Evolutionary conservation across 2,888 invertebrate species (phyloP), one percentile per base, ranked within the genome.

Genomic region (Rambutsinella grinnellia): DNA sequence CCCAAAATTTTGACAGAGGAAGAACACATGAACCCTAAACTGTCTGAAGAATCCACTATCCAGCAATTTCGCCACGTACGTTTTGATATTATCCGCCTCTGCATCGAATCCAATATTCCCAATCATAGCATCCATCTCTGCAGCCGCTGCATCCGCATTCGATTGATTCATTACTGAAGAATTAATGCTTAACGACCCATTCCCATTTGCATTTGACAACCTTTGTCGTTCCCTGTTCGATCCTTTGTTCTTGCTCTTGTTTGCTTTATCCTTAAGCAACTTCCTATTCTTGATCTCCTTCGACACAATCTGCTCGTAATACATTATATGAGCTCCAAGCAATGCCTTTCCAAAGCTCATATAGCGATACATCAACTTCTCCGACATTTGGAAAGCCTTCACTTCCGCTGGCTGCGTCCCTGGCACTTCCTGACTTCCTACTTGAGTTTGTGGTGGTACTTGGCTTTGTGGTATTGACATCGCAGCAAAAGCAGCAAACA

Each of bases 51-150:
- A 66, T 23, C 83, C 82, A 10, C 51, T 36, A 10, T 83, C 82
- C 3, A 81, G 51, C n/a, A 82, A 54, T 15, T 69, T 74, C 3
- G 79, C 72, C 13, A 81, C 28, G 51, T 80, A 81, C 1, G 57
- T 57, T 23, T 80, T 78, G 13, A 83, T 77, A 8, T 49, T 58
- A 26, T 83, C 83, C 17, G 65, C 57, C 28, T 83, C 82, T 17
- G 77, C 72, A 49, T 82, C 82, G 63, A 79, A 81, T 1, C 82
- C 83, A 66, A 79, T 78, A 36, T 78, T 80, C 17, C 83, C 83
- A 56, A 82, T 81, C 47, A 83, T 79, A 8, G 74, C 75, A 13
- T 83, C 83, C 79, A 83, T 79, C 63, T 83, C 83, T 19, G 70
- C 17, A 3, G 21, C 13, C 2, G 65, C 60, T 19, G 76, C 70